Evolutionary conservation across 2,113 vertebrate genomes (phyloP), one percentile per base, ranked within the genome.

Genomic region (Pantherophis guttatus): DNA sequence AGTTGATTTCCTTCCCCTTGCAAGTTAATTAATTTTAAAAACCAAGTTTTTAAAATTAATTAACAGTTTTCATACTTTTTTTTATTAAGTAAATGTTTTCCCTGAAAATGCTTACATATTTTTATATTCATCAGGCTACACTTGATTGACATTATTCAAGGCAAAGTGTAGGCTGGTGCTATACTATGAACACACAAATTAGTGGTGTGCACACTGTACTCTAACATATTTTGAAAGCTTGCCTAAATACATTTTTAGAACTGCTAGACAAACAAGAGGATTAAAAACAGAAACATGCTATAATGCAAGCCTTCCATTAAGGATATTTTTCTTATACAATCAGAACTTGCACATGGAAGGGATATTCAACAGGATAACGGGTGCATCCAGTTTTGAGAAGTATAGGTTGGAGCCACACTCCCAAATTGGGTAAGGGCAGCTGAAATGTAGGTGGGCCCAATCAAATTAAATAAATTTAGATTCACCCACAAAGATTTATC

Each of bases 111-210:
- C 62, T 48, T 90, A 21, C 26, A 87, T 94, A 91, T 55, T 89
- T 87, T 85, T 93, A 87, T 48, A 87, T 91, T 53, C 52, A 59
- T 3, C 17, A 94, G 85, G 15, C 87, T 44, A 94, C 19, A 90
- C 29, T 90, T 86, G 4, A 8, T 58, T 92, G 26, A 92, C 50
- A 85, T 92, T 12, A 85, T 92, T 12, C 87, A 88, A 70, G 57
- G 21, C 92, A 93, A n/a, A 92, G 9, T 87, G 53, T 5, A 91
- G 87, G 87, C 58, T 29, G 57, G 50, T 96, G 92, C 94, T 4
- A 75, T 26, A 57, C 1, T 93, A 39, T 65, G 52, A 17, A 57
- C 50, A 91, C 23, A 88, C n/a, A 81, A 89, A 89, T 55, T 57
- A 87, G 55, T 58, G 53, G 53, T 33, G 3, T 89, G 17, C 21